Base-by-base conservation (phyloP, 2,113 vertebrate species). In the Leptobrachium leishanense region DNA sequence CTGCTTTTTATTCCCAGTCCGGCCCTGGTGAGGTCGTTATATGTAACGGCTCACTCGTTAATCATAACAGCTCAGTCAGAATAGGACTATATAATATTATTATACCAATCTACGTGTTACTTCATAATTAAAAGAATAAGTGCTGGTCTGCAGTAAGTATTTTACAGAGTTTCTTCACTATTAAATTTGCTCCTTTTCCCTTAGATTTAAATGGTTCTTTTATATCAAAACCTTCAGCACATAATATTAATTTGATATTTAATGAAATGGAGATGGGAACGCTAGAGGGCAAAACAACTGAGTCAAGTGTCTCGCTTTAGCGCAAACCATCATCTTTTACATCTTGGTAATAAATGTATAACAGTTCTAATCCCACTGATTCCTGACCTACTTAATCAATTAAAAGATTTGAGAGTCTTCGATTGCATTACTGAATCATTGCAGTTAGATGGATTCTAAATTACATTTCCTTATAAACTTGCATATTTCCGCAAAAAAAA, bases 321-420 rank as follows among this genome's bases (percentile, higher is more conserved):
- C 46, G 55, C 46, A 41, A 53, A 2, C 40, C 20, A 42, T 76
- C 50, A n/a, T 75, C 43, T 66, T 75, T 66, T 68, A 68, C 46
- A 76, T 68, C 64, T n/a, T 12, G 39, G 55, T 54, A 15, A 10
- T 68, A 13, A 10, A 40, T 31, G 20, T 31, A 67, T n/a, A 55
- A 31, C 12, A n/a, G 74, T 10, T 31, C 55, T 55, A 54, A 68
- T 76, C 46, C 64, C 74, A 70, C 46, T 9, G 64, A 20, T 54
- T 10, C 64, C 31, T 68, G 64, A 76, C 64, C 74, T 66, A 76
- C 64, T 68, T 76, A 50, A 76, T 75, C 74, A 75, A 65, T 66
- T 53, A 53, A 5, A 74, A 64, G 7, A 44, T 66, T 41, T 64
- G 59, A 46, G 40, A 62, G 55, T 5, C 41, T 59, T 5, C 62